Evolutionary conservation across 92 coral and sea anemone species (phyloP).

Genomic region (Porites lobata): DNA sequence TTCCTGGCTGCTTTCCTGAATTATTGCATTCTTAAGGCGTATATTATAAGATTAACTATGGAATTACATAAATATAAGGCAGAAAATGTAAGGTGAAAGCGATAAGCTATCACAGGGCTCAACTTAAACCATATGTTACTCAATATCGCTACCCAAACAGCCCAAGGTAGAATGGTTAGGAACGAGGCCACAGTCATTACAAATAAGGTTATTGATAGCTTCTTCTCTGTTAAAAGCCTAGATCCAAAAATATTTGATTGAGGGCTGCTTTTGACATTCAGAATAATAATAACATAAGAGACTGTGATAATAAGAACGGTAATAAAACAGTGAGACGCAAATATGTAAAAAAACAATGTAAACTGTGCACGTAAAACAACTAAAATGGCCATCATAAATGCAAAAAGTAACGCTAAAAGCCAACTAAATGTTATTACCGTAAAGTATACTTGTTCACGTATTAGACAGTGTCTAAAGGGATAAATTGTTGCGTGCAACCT

Average conservation of each 20-base stretch:
- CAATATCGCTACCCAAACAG: not conserved
- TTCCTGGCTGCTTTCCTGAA: not conserved
- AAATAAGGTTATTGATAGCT: too few species aligned
- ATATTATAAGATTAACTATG: slow-evolving; percentile 30
- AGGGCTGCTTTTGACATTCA: too few species aligned
- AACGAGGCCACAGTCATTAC: not conserved
- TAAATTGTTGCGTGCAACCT: not conserved
- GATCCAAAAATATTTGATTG: not conserved
- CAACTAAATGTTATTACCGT: not conserved
- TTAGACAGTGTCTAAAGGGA: not conserved
- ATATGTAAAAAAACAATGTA: not conserved
- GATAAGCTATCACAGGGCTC: not conserved
- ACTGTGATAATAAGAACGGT: not conserved
- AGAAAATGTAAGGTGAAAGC: not conserved
- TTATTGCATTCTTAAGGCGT: slow-evolving; percentile 20
- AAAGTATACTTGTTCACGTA: not conserved
- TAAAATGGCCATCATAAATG: not conserved
- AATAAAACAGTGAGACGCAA: not conserved
- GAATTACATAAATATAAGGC: not conserved
- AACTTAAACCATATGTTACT: not conserved
- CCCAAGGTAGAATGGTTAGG: not conserved
- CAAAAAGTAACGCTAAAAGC: not conserved
- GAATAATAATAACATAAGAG: not conserved
- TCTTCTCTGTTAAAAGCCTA: not conserved
- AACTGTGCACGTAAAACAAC: not conserved